These are phyloP conservation scores for Entomyzon cyanotis DNA, from an alignment of 2,113 vertebrate genomes.

Conservation along the genomic window DNA sequence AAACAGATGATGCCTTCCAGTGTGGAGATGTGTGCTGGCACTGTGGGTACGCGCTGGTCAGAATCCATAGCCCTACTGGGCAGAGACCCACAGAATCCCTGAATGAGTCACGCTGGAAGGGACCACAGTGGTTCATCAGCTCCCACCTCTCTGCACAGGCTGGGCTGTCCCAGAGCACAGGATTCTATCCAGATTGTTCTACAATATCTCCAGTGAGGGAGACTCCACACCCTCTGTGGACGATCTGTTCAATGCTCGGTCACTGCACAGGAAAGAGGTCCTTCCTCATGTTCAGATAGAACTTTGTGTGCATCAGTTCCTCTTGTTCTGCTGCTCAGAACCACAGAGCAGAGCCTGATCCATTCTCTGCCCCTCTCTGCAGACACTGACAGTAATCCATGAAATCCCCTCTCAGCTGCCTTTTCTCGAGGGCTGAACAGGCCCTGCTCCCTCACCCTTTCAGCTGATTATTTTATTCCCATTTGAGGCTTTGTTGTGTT, in stretches of 20 bases:
- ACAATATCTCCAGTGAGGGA: neutral
- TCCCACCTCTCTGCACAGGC: neutral
- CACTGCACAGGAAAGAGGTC: neutral
- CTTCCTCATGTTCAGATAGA: neutral
- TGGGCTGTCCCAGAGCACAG: neutral
- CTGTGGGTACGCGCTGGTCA: rapidly evolving
- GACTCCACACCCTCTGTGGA: too few relatives aligned
- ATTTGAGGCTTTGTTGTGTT: too few relatives aligned
- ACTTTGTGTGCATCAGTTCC: neutral
- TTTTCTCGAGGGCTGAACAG: neutral
- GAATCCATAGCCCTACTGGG: rapidly evolving
- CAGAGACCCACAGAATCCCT: neutral
- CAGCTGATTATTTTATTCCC: neutral
- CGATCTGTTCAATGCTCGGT: neutral
- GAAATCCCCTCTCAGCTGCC: neutral
- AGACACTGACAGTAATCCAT: neutral
- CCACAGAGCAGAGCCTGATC: neutral
- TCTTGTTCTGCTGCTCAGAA: neutral
- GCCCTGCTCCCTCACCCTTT: neutral
- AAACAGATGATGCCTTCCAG: neutral
- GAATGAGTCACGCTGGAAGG: neutral
- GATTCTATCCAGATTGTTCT: neutral
- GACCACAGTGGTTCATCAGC: neutral
- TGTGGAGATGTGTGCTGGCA: rapidly evolving
- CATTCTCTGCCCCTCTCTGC: neutral